Evolutionary conservation across 2,113 vertebrate genomes (phyloP), one percentile per base, ranked within the genome.

Genomic region (Mustela lutreola): DNA sequence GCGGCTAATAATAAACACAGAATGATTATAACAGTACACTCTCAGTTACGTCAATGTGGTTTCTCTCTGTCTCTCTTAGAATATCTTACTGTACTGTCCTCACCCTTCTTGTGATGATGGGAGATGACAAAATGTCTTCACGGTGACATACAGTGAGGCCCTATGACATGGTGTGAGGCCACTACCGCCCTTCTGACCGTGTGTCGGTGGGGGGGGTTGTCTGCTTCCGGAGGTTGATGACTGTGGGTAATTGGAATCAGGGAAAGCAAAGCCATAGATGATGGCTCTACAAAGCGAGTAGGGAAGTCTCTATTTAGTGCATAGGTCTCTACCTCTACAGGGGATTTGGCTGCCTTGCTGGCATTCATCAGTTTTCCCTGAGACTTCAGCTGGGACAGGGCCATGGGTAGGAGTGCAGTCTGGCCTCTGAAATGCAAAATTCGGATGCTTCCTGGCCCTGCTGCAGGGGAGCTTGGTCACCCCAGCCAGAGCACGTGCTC

Each of bases 171-270:
- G 39, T 0, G 6, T 14, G 11, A 75, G 39, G 11, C 73, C 12
- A 45, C 39, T 45, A 42, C 6, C 0, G 39, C 39, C 39, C 73
- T 75, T 26, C 73, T 7, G 22, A 45, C 39, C 14, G 3, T 16
- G 2, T 1, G 12, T 16, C 7, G 14, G 73, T 24, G 39, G 39
- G 1, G 1, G 1, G 14, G 24, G 7, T 45, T 14, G 7, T 76
- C 24, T 76, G 73, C 24, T 36, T 70, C 67, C 0, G 4, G 42
- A 48, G 3, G 12, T 1, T 1, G 39, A 42, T 28, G 73, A 48
- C 42, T 9, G 42, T 12, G 42, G 73, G 24, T 14, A 45, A 16
- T 14, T 7, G 24, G 24, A 28, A 28, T 48, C 42, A 16, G 3
- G 73, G 39, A 28, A 45, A 76, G 73, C 1, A 1, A 48, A 76